Evolutionary conservation across 35 echinoderm and acorn worm genomes (phyloP).

Genomic region (Apostichopus japonicus): DNA sequence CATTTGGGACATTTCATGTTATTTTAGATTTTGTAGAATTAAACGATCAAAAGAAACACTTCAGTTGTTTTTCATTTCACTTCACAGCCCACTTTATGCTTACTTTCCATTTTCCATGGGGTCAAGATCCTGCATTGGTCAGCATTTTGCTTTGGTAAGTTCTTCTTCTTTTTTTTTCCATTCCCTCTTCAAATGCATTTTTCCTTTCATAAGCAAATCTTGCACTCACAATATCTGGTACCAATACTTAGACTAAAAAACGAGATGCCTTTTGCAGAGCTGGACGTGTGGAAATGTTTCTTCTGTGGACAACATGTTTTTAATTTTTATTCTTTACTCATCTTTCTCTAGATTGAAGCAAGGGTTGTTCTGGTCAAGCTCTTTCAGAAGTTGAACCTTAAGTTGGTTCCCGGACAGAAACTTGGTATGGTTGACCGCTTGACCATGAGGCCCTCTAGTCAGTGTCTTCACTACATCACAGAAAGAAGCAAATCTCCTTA

Average conservation of each 20-base stretch:
- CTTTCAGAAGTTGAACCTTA: constrained; percentile 29
- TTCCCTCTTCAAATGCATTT: too few relatives aligned
- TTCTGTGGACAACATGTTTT: too few relatives aligned
- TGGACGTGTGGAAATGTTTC: too few relatives aligned
- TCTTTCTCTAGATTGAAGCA: constrained; percentile 40
- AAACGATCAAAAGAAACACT: too few relatives aligned
- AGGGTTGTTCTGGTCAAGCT: constrained; percentile 52
- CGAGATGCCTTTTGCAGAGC: too few relatives aligned
- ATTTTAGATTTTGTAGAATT: too few relatives aligned
- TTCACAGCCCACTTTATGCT: constrained; percentile 38
- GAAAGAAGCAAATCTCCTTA: background rate
- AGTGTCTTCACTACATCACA: constrained; percentile 42
- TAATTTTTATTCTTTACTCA: background rate
- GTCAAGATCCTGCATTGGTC: constrained; percentile 63
- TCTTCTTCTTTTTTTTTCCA: background rate
- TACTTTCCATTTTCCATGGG: constrained; percentile 67
- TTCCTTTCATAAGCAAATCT: too few relatives aligned
- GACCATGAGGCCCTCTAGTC: constrained; percentile 23
- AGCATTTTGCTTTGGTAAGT: constrained; percentile 69
- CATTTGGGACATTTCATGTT: too few relatives aligned
- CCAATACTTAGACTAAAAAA: too few relatives aligned
- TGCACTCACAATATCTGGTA: too few relatives aligned
- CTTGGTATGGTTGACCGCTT: constrained; percentile 32
- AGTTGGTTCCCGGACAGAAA: constrained; percentile 27
- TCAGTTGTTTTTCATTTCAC: background rate